Percentiles rank a stretch among this genome's conserved stretches.
Conservation (phyloP, 2,113 vertebrate species). For the Ctenodactylus gundi region DNA sequence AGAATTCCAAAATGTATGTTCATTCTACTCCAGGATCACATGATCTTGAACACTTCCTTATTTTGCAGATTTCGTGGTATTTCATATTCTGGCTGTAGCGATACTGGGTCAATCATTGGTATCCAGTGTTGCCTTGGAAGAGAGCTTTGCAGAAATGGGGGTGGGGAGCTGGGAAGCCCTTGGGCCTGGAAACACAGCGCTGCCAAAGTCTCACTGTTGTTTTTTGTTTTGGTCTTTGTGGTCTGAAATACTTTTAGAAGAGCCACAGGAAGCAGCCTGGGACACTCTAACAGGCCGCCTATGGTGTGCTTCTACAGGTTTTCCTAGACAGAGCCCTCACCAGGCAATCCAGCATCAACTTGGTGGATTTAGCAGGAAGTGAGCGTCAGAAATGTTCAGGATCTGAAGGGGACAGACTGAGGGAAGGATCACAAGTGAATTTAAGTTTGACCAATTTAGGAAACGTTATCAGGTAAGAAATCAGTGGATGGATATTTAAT, state of each 20-base stretch:
- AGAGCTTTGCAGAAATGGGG: neutral
- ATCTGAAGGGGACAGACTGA: slow-evolving; percentile 90
- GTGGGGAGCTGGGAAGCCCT: neutral
- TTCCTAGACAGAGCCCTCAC: slow-evolving; percentile 89
- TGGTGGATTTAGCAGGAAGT: slow-evolving; percentile 93
- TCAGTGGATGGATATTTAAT: neutral
- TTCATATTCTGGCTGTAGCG: neutral
- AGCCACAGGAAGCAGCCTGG: neutral
- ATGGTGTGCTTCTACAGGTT: slow-evolving; percentile 79
- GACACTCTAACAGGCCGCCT: neutral
- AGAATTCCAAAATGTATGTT: neutral
- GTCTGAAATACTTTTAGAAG: neutral
- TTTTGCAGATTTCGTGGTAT: neutral
- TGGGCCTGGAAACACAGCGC: neutral
- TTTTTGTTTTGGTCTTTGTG: neutral
- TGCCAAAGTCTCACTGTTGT: neutral
- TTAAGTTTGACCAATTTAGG: slow-evolving; percentile 92
- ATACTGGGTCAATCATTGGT: neutral
- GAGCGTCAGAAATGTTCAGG: slow-evolving; percentile 90
- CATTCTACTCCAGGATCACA: neutral
- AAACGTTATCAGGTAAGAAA: slow-evolving; percentile 91
- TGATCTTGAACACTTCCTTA: neutral
- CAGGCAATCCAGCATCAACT: slow-evolving; percentile 90
- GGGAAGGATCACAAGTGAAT: slow-evolving; percentile 91
- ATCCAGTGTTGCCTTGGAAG: neutral